Evolutionary conservation across 37 sponge, comb jelly and placozoan species (phyloP), one percentile per base, ranked within the genome.

Genomic region (Ianthella basta): DNA sequence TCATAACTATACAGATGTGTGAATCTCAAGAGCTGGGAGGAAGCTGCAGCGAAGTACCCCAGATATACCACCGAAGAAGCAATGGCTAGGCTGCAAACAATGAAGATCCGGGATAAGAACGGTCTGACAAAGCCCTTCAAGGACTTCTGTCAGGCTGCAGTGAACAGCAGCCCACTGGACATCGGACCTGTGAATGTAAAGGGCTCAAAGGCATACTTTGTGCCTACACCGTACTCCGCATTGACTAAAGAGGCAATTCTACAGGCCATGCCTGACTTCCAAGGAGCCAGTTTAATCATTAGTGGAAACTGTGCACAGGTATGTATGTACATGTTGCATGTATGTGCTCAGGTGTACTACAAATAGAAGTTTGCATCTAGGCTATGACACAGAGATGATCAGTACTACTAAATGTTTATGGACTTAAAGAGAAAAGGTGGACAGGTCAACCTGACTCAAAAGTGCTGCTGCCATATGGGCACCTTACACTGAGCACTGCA

Each of bases 41-140:
- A 64, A 16, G 66, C 66, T 20, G 66, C 27, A 30, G 66, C 23
- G 66, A 16, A 21, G 66, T 64, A 64, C 66, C 66, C 66, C 12
- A 16, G 6, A 21, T 64, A 20, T 16, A 30, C 66, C 12, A 8
- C 13, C 6, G 66, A 64, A 64, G 23, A 64, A 8, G 6, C 8
- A 10, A 24, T 64, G 6, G 27, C 8, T 8, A 8, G 23, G 27
- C 27, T 64, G 23, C 27, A 29, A 8, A 16, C 23, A 30, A 30
- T 64, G n/a, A 64, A 64, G 27, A 64, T 64, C 21, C 14, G n/a
- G 20, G 27, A 10, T 16, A 64, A 64, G 23, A 30, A 64, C 12
- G 66, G 66, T 8, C 66, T 64, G 8, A 64, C 66, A 10, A 24
- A 64, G 23, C 66, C 66, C 8, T 64, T 64, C 66, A 64, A 64